phyloP scores from a whole-genome alignment of 2,113 vertebrate species.

The Prochilodus magdalenae region DNA sequence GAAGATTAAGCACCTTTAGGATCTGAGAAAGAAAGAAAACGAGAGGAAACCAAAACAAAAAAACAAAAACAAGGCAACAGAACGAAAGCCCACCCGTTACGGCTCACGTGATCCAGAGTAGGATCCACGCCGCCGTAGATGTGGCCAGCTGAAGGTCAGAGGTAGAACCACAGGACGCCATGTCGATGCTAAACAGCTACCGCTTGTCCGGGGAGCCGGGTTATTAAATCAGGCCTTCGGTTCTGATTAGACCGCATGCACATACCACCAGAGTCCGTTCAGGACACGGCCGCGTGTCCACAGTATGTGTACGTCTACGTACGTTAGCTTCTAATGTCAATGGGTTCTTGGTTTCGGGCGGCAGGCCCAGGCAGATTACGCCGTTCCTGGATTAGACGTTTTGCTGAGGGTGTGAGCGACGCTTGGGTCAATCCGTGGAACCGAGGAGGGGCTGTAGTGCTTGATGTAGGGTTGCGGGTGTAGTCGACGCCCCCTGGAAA shows the following conservation, averaged over 20 bases:
- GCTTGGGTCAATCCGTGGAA: no score
- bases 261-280: no score
- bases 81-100: background rate
- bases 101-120: background rate
- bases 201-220: no score
- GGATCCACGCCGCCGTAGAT: background rate
- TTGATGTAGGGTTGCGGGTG: no score
- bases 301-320: background rate
- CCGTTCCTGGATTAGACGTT: background rate
- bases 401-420: background rate
- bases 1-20: conserved; percentile 8
- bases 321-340: background rate
- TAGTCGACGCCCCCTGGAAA: background rate
- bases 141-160: background rate
- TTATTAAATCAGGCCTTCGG: background rate
- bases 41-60: background rate
- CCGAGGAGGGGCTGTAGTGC: no score
- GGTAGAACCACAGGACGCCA: background rate
- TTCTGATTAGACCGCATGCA: background rate
- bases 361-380: background rate
- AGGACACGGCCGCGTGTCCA: no score
- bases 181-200: no score
- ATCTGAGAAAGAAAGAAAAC: background rate
- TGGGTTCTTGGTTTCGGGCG: background rate
- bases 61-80: background rate